Percentiles rank a stretch among this genome's conserved stretches.
Conservation (phyloP, 2,113 vertebrate genomes). For the Bos javanicus region DNA sequence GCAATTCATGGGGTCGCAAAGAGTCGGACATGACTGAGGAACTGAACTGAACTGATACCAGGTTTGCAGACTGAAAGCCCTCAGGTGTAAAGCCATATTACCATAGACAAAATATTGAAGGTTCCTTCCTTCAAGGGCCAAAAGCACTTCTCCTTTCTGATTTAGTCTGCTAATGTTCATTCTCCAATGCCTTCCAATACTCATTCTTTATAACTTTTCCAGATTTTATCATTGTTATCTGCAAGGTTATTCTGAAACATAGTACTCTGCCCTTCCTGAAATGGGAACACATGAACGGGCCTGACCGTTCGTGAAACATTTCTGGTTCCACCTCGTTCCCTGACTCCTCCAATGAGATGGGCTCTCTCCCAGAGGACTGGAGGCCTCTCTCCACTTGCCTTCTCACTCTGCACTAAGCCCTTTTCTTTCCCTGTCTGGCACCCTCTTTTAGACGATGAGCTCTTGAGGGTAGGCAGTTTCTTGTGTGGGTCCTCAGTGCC, state of each 20-base stretch:
- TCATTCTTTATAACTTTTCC: background rate
- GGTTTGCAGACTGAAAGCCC: background rate
- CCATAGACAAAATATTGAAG: background rate
- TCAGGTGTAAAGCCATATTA: background rate
- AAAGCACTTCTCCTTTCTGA: background rate
- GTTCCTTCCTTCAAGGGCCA: background rate
- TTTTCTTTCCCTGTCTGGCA: background rate
- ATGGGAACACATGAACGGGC: background rate
- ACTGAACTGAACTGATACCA: no score
- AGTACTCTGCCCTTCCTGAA: background rate
- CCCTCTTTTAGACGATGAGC: background rate
- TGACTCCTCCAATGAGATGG: background rate
- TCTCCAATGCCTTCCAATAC: background rate
- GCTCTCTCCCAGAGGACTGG: background rate
- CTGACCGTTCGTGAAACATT: background rate
- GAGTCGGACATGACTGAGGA: no score
- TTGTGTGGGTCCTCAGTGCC: background rate
- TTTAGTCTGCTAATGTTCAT: background rate
- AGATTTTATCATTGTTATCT: background rate
- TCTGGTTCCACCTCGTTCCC: background rate
- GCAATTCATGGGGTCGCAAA: no score
- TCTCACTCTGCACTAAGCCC: background rate
- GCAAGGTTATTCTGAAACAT: background rate
- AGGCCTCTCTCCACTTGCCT: background rate
- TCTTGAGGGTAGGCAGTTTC: background rate